A percentile compares a stretch with the other conserved stretches of the same genome.
These are phyloP conservation scores for Scaptomyza graminum DNA, from an alignment of 1,140 invertebrate species.

Conservation along the genomic window DNA sequence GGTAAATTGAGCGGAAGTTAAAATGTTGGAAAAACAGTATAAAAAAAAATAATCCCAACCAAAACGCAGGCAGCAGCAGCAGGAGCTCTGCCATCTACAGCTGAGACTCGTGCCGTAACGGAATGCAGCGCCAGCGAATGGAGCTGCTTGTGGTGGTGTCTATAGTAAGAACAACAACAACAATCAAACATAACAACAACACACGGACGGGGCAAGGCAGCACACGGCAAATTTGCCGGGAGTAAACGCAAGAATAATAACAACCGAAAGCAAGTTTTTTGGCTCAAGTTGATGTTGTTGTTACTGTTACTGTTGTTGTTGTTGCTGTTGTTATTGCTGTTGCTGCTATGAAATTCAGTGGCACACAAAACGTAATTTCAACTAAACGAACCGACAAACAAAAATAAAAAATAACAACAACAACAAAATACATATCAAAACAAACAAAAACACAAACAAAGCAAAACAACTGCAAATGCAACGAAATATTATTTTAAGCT, in stretches of 20 bases:
- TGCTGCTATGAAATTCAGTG: conserved; percentile 78
- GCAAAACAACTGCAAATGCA: conserved; percentile 56
- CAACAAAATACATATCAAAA: conserved; percentile 18
- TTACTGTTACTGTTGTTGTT: conserved; percentile 15
- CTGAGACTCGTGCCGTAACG: conserved; percentile 46
- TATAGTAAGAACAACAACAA: conserved; percentile 17
- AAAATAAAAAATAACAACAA: conserved; percentile 59
- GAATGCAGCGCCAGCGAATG: conserved; percentile 39
- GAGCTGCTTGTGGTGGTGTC: conserved; percentile 42
- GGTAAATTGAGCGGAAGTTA: conserved; percentile 82
- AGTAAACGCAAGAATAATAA: conserved; percentile 81
- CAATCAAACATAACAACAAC: background rate
- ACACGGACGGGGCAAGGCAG: conserved; percentile 33
- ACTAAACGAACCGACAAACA: conserved; percentile 81
- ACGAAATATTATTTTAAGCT: conserved; percentile 81
- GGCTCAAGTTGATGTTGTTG: conserved; percentile 57
- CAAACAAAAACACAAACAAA: conserved; percentile 43
- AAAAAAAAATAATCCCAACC: conserved; percentile 48
- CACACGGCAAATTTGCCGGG: conserved; percentile 80
- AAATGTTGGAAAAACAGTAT: conserved; percentile 81
- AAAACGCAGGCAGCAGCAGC: conserved; percentile 48
- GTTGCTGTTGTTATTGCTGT: conserved; percentile 14
- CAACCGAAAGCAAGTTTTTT: conserved; percentile 79
- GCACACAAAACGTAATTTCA: conserved; percentile 81
- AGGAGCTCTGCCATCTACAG: conserved; percentile 9